These are phyloP conservation scores for Lerema accius DNA, from an alignment of 1,140 invertebrate species.

Conservation along the genomic window DNA sequence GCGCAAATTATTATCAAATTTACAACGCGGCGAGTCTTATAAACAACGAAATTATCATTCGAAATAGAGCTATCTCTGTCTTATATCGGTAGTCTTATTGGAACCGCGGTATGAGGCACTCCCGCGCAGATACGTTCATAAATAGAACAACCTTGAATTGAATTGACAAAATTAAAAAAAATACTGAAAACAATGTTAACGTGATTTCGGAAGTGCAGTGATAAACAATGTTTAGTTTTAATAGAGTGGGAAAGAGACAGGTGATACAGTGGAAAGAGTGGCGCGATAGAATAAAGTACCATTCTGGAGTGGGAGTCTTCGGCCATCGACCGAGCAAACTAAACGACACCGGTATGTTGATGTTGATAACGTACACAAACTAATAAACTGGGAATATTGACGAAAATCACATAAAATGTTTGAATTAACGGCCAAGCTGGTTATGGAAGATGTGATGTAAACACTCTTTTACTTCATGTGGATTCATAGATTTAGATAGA, in stretches of 20 bases:
- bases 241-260: constrained; percentile 60
- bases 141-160: constrained; percentile 48
- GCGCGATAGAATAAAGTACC: constrained; percentile 52
- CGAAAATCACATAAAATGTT: neutral
- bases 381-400: neutral
- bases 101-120: constrained; percentile 27
- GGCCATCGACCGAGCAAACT: constrained; percentile 68
- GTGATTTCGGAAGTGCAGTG: constrained; percentile 30
- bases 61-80: constrained; percentile 26
- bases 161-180: constrained; percentile 27
- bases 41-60: constrained; percentile 40
- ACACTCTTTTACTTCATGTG: too few relatives aligned
- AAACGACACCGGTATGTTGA: constrained; percentile 60
- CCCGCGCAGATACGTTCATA: constrained; percentile 42
- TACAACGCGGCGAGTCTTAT: constrained; percentile 28
- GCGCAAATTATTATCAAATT: constrained; percentile 23
- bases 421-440: neutral
- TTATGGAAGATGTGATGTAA: neutral
- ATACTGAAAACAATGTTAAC: constrained; percentile 29
- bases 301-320: constrained; percentile 73
- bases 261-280: constrained; percentile 52
- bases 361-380: neutral
- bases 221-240: constrained; percentile 53
- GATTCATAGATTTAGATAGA: too few relatives aligned
- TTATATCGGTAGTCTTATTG: constrained; percentile 21